These are phyloP conservation scores for Pyrrhia umbra DNA, from an alignment of 2,888 invertebrate species.

Conservation along the genomic window DNA sequence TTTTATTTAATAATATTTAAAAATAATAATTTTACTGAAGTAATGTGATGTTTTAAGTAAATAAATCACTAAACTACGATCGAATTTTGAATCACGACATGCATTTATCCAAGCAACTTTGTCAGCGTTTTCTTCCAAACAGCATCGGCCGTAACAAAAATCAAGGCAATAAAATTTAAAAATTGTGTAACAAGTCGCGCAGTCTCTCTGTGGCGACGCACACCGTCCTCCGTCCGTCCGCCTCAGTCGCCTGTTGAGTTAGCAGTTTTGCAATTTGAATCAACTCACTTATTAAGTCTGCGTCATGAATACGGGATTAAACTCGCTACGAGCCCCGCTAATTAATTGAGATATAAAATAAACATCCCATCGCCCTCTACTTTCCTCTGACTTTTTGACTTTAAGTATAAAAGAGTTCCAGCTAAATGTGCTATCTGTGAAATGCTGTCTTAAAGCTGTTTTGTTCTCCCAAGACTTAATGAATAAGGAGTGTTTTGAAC, in stretches of 20 bases:
- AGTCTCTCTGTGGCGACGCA: constrained; percentile 6
- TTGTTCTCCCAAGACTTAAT: constrained; percentile 52
- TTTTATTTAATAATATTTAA: not conserved
- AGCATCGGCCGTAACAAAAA: not conserved
- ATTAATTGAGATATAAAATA: constrained; percentile 71
- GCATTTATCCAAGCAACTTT: not conserved
- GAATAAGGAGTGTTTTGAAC: constrained; percentile 50
- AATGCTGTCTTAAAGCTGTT: constrained; percentile 49
- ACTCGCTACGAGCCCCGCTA: constrained; percentile 58
- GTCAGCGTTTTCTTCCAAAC: constrained; percentile 4
- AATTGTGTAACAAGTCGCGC: constrained; percentile 21
- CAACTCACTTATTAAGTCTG: constrained; percentile 70
- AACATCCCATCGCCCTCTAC: constrained; percentile 53
- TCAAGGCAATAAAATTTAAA: not conserved
- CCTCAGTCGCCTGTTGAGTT: constrained; percentile 64
- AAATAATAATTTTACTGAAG: no score
- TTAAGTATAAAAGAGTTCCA: constrained; percentile 57
- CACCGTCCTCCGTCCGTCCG: constrained; percentile 23
- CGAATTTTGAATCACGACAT: not conserved
- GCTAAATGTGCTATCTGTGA: constrained; percentile 38
- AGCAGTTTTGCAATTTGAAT: constrained; percentile 70
- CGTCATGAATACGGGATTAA: constrained; percentile 68
- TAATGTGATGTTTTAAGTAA: not conserved
- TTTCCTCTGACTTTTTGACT: constrained; percentile 53
- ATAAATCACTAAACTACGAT: not conserved